phyloP scores from a whole-genome alignment of 2,797 vertebrate species.

The Lacerta viridis region DNA sequence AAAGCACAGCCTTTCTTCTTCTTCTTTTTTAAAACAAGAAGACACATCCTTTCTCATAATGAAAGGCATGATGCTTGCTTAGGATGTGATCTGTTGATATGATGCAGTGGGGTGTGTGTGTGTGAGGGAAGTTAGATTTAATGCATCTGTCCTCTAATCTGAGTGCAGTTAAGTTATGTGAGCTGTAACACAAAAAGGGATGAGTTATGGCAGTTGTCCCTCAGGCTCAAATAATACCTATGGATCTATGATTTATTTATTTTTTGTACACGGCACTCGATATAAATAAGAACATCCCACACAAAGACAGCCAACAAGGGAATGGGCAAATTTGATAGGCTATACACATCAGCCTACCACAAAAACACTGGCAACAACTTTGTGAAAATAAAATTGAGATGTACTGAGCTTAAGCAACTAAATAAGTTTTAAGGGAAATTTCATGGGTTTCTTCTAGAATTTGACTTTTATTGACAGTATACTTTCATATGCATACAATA shows the following conservation, averaged over 20 bases:
- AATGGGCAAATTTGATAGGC: not conserved
- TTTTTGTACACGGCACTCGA: not conserved
- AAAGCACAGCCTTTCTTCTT: not conserved
- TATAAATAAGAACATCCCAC: not conserved
- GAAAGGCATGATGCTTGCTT: not conserved
- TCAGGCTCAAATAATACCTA: not conserved
- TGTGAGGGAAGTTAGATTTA: not conserved
- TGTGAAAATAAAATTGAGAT: not conserved
- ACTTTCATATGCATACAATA: not conserved
- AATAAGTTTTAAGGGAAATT: not conserved
- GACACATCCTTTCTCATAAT: not conserved
- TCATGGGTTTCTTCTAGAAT: not conserved
- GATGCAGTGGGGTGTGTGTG: not conserved
- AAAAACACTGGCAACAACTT: not conserved
- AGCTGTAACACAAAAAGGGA: not conserved
- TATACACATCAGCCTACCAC: not conserved
- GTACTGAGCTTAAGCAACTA: not conserved
- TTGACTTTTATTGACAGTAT: not conserved
- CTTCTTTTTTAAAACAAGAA: not conserved
- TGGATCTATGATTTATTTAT: not conserved
- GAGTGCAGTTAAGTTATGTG: not conserved
- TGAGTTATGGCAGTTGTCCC: not conserved
- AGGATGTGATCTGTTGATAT: not conserved
- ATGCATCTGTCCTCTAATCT: not conserved
- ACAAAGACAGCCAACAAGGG: not conserved